Conservation (phyloP, 2,888 invertebrate species). For the Leuctra nigra region DNA sequence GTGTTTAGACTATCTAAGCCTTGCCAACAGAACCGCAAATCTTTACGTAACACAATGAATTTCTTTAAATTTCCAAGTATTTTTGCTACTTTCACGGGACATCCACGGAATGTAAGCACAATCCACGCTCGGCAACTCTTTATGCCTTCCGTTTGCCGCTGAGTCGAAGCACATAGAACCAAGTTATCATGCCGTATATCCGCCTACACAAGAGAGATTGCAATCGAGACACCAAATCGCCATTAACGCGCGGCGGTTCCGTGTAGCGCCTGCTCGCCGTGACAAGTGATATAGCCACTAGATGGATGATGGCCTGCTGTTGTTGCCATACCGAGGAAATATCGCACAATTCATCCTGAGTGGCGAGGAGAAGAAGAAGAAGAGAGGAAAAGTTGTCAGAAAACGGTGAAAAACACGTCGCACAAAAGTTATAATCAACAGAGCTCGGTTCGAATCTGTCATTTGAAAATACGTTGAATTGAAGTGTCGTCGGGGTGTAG, state of each 20-base stretch:
- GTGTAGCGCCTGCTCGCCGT: neutral
- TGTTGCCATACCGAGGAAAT: neutral
- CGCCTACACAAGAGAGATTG: too few species aligned
- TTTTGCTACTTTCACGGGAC: too few species aligned
- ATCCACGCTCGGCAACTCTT: too few species aligned
- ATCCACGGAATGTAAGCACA: too few species aligned
- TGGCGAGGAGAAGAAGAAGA: neutral
- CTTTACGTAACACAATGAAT: too few species aligned
- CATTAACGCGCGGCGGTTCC: too few species aligned
- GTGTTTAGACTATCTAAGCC: too few species aligned
- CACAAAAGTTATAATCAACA: constrained; percentile 16
- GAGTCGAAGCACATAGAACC: too few species aligned
- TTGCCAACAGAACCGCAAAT: too few species aligned
- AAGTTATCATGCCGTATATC: too few species aligned
- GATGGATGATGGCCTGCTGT: neutral
- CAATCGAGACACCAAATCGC: neutral
- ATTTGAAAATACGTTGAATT: constrained; percentile 7
- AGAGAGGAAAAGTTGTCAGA: constrained; percentile 5
- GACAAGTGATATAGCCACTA: neutral
- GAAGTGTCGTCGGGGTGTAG: constrained; percentile 4
- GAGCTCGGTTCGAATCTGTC: constrained; percentile 3
- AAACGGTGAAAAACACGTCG: neutral
- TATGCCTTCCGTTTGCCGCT: too few species aligned
- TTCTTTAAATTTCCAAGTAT: too few species aligned
- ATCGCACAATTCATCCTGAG: constrained; percentile 14